Conservation (phyloP, 2,113 vertebrate genomes). For the Labeo rohita region DNA sequence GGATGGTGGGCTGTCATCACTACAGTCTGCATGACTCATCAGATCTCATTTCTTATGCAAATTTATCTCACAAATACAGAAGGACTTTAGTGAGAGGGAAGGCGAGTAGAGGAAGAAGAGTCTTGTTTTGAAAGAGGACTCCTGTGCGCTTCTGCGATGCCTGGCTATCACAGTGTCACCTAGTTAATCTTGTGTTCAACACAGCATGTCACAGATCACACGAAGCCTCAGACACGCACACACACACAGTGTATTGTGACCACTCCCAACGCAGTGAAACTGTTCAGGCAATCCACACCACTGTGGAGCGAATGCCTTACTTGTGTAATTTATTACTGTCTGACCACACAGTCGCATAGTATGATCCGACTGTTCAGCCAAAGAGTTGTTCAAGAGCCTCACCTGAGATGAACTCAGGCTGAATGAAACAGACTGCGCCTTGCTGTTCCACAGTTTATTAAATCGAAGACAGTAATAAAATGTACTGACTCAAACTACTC, state of each 20-base stretch:
- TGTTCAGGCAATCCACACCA: conserved; percentile 33
- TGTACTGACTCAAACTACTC: neutral
- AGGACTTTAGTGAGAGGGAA: conserved; percentile 4
- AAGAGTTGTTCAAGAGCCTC: neutral
- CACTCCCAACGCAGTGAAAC: conserved; percentile 50
- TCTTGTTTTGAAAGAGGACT: conserved; percentile 55
- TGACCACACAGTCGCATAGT: conserved; percentile 24
- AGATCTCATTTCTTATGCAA: conserved; percentile 22
- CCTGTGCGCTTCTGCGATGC: conserved; percentile 36
- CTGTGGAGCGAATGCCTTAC: conserved; percentile 31
- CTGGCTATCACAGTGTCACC: conserved; percentile 51
- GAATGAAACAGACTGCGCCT: neutral
- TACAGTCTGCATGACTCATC: neutral
- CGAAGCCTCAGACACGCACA: conserved; percentile 7
- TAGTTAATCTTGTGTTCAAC: conserved; percentile 56
- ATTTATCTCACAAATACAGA: neutral
- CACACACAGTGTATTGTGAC: conserved; percentile 49
- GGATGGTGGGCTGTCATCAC: neutral
- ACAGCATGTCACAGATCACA: conserved; percentile 49
- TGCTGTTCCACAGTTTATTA: neutral
- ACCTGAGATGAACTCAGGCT: conserved; percentile 1
- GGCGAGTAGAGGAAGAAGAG: conserved; percentile 29
- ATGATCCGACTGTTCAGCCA: neutral
- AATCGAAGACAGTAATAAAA: neutral
- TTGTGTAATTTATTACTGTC: conserved; percentile 35